These are phyloP conservation scores for Acestrorhynchus altus DNA, from an alignment of 2,797 vertebrate genomes.

Conservation along the genomic window DNA sequence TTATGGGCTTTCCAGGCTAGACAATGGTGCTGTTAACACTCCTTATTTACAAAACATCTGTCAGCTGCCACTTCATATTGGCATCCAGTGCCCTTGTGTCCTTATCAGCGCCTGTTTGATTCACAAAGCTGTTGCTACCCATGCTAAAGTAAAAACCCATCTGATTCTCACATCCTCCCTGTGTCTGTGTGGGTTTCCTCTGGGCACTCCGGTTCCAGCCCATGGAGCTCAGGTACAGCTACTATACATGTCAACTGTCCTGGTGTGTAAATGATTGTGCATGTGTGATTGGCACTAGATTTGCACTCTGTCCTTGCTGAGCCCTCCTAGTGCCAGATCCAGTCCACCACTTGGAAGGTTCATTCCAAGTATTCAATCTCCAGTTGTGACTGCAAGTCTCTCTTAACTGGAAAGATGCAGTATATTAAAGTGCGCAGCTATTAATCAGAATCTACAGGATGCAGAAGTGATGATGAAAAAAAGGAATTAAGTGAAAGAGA, in stretches of 20 bases:
- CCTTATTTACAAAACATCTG: constrained; percentile 47
- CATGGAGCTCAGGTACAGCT: no score
- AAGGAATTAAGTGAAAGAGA: constrained; percentile 26
- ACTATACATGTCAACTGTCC: no score
- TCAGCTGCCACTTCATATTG: constrained; percentile 40
- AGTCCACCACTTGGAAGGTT: no score
- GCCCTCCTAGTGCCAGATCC: no score
- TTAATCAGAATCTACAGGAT: constrained; percentile 41
- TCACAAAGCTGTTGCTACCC: constrained; percentile 30
- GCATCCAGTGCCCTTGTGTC: constrained; percentile 24
- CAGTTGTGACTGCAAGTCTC: constrained; percentile 7
- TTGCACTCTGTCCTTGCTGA: no score
- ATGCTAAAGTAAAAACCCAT: constrained; percentile 19
- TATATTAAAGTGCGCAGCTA: constrained; percentile 26
- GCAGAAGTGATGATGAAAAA: constrained; percentile 1
- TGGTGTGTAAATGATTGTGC: no score
- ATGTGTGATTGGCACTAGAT: no score
- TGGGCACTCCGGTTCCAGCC: no score
- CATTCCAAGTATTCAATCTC: constrained; percentile 33
- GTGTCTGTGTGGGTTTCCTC: no score
- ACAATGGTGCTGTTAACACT: not conserved
- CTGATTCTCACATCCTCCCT: no score
- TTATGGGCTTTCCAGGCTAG: constrained; percentile 1
- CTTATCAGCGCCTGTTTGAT: constrained; percentile 35
- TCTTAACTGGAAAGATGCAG: constrained; percentile 14